phyloP scores from a whole-genome alignment of 1,140 invertebrate species.

The Lepidurus couesii region DNA sequence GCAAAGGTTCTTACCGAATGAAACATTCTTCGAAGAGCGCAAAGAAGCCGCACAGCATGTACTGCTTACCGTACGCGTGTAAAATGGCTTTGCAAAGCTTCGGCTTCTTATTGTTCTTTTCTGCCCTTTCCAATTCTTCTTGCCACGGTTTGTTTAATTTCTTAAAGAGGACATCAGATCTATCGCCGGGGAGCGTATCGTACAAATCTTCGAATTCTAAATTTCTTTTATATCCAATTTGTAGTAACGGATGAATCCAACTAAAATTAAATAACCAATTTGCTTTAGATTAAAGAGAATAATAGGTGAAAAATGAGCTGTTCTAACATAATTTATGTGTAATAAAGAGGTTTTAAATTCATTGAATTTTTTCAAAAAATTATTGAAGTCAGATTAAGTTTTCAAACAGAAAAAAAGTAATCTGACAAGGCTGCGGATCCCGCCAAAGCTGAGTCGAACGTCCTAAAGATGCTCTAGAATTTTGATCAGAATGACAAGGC shows the following conservation, averaged over 20 bases:
- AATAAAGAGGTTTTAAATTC: background rate
- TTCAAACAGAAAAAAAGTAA: no score
- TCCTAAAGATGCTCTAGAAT: no score
- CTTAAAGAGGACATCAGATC: conserved; percentile 56
- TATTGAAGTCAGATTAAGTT: no score
- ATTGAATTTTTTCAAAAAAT: no score
- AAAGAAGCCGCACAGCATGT: conserved; percentile 45
- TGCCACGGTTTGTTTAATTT: conserved; percentile 50
- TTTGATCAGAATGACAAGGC: no score
- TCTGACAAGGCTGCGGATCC: no score
- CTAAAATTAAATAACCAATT: background rate
- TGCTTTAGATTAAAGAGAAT: background rate
- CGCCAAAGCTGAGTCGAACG: no score
- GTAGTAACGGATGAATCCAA: background rate
- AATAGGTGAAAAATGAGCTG: background rate
- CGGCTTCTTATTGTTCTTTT: conserved; percentile 38
- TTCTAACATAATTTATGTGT: background rate
- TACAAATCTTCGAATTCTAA: conserved; percentile 44
- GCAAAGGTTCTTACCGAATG: conserved; percentile 30
- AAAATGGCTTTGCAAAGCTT: conserved; percentile 43
- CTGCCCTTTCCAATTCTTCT: conserved; percentile 42
- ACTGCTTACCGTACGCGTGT: conserved; percentile 43
- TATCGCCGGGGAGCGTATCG: conserved; percentile 43
- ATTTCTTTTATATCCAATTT: conserved; percentile 37
- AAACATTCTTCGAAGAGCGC: conserved; percentile 44